phyloP scores from a whole-genome alignment of 64 coral and sea anemone genomes.

The Astreopora myriophthalma region DNA sequence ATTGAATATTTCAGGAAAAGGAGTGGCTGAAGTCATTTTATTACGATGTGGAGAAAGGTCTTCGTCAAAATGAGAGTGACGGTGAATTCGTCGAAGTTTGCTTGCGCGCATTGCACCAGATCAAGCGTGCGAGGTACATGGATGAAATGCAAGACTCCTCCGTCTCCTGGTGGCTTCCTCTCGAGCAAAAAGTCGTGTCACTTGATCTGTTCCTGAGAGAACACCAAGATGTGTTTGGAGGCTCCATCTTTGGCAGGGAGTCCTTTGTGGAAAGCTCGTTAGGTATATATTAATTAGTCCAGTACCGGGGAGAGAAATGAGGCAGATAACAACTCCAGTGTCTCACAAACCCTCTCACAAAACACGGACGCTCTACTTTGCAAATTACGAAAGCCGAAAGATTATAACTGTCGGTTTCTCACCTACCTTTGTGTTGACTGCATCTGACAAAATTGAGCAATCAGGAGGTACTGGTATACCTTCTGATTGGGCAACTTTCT shows the following conservation, averaged over 20 bases:
- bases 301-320: no score
- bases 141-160: background rate
- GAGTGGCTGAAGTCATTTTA: constrained; percentile 14
- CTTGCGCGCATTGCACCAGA: background rate
- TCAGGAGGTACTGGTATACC: no score
- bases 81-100: constrained; percentile 30
- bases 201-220: background rate
- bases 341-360: no score
- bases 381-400: no score
- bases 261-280: background rate
- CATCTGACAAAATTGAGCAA: no score
- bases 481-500: no score
- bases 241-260: background rate
- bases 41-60: constrained; percentile 20
- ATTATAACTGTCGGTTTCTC: no score
- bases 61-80: constrained; percentile 45
- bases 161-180: background rate
- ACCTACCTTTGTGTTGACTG: no score
- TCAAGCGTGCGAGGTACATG: background rate
- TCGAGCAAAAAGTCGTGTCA: background rate
- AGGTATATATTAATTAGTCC: no score
- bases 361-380: no score
- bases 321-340: no score
- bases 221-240: background rate
- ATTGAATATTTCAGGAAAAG: constrained; percentile 9